phyloP scores from a whole-genome alignment of 2,113 vertebrate genomes.

The Poeciliopsis turrubarensis region DNA sequence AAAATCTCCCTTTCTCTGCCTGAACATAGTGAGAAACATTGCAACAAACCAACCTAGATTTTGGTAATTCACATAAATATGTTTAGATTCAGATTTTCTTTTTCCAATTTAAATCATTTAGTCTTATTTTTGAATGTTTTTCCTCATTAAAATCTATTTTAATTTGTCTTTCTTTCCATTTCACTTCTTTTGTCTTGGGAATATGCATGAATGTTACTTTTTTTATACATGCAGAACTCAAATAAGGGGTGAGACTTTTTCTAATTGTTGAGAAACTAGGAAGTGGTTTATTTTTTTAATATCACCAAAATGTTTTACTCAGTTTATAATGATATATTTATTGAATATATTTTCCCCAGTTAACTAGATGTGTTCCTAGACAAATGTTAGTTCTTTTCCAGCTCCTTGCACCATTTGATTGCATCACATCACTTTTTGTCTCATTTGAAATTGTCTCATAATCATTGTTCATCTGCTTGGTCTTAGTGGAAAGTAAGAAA shows the following conservation, averaged over 20 bases:
- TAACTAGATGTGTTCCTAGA: no score
- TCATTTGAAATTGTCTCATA: constrained; percentile 38
- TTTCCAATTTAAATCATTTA: neutral
- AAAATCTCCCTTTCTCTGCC: constrained; percentile 4
- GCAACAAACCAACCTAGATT: neutral
- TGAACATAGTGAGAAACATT: neutral
- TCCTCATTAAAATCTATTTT: constrained; percentile 39
- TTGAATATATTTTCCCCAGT: neutral
- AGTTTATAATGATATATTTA: neutral
- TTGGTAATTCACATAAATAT: constrained; percentile 6
- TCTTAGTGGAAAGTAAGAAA: constrained; percentile 22
- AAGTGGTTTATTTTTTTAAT: neutral
- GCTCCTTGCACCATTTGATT: constrained; percentile 19
- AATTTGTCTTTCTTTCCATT: constrained; percentile 17
- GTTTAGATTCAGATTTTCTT: neutral
- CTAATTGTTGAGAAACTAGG: neutral
- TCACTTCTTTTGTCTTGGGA: constrained; percentile 5
- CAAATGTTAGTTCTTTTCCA: neutral
- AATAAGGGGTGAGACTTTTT: neutral
- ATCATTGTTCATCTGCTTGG: constrained; percentile 39
- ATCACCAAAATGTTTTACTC: neutral
- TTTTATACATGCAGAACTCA: constrained; percentile 1
- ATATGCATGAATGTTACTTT: neutral
- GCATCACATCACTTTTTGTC: constrained; percentile 27
- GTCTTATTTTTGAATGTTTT: constrained; percentile 24